phyloP scores from a whole-genome alignment of 1,140 invertebrate genomes.

The Anoplolepis gracilipes region DNA sequence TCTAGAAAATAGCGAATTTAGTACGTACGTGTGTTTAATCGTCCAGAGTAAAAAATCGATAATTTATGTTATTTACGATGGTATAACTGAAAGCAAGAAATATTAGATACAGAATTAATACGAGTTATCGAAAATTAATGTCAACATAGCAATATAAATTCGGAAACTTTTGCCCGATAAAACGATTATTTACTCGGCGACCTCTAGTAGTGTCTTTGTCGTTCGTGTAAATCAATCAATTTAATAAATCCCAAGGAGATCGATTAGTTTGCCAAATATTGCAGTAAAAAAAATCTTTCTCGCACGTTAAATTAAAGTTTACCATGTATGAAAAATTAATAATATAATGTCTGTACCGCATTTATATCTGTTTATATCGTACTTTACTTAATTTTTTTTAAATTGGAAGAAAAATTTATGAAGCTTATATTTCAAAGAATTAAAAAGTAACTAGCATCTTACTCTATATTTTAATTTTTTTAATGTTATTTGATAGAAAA shows the following conservation, averaged over 20 bases:
- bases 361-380: too few species aligned
- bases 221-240: slow-evolving; percentile 11
- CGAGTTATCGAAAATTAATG: slow-evolving; percentile 27
- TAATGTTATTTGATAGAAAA: too few species aligned
- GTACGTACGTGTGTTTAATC: slow-evolving; percentile 27
- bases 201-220: neutral
- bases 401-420: too few species aligned
- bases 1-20: neutral
- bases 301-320: slow-evolving; percentile 10
- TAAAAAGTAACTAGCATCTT: too few species aligned
- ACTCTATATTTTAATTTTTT: too few species aligned
- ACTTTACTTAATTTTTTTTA: too few species aligned
- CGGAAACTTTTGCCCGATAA: slow-evolving; percentile 30
- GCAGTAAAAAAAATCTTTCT: slow-evolving; percentile 14
- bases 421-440: too few species aligned
- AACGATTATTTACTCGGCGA: slow-evolving; percentile 22
- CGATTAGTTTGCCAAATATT: slow-evolving; percentile 18
- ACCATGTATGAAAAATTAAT: neutral
- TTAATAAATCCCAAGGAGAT: slow-evolving; percentile 7
- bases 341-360: neutral
- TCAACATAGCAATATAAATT: slow-evolving; percentile 39
- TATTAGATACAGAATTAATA: slow-evolving; percentile 17
- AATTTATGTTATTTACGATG: slow-evolving; percentile 33
- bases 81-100: slow-evolving; percentile 11
- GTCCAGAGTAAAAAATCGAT: slow-evolving; percentile 9